Evolutionary conservation across 1,140 invertebrate species (phyloP).

Genomic region (Chrysomallon squamiferum): DNA sequence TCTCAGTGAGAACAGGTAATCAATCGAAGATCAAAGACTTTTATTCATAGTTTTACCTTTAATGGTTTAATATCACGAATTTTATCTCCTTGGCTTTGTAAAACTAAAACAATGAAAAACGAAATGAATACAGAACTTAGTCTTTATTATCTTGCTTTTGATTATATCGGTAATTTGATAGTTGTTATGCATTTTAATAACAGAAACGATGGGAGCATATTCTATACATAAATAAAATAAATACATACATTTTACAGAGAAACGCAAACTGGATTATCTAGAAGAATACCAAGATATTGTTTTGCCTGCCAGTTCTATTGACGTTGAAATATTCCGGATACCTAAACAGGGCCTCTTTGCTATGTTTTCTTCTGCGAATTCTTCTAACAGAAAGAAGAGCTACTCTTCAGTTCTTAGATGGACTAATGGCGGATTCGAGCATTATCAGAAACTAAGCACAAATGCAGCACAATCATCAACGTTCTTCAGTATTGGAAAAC

Average conservation of each 20-base stretch:
- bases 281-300: slow-evolving; percentile 49
- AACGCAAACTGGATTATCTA: slow-evolving; percentile 50
- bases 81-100: neutral
- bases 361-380: slow-evolving; percentile 43
- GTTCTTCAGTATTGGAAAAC: slow-evolving; percentile 47
- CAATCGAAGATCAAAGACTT: too few relatives aligned
- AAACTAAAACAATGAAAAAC: neutral
- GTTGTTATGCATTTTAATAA: too few relatives aligned
- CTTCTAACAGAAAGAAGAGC: neutral
- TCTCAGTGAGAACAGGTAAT: slow-evolving; percentile 33
- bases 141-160: too few relatives aligned
- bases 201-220: too few relatives aligned
- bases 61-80: neutral
- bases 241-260: slow-evolving; percentile 8
- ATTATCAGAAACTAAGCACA: slow-evolving; percentile 53
- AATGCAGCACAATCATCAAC: slow-evolving; percentile 51
- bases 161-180: too few relatives aligned
- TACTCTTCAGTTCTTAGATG: slow-evolving; percentile 53
- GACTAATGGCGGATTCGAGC: slow-evolving; percentile 41
- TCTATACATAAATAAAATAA: too few relatives aligned
- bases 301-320: slow-evolving; percentile 46
- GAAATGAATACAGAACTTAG: too few relatives aligned
- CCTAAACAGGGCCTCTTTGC: slow-evolving; percentile 56
- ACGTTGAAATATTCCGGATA: slow-evolving; percentile 56
- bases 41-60: neutral